Conservation (phyloP, 2,888 invertebrate genomes). For the Cephonodes hylas region DNA sequence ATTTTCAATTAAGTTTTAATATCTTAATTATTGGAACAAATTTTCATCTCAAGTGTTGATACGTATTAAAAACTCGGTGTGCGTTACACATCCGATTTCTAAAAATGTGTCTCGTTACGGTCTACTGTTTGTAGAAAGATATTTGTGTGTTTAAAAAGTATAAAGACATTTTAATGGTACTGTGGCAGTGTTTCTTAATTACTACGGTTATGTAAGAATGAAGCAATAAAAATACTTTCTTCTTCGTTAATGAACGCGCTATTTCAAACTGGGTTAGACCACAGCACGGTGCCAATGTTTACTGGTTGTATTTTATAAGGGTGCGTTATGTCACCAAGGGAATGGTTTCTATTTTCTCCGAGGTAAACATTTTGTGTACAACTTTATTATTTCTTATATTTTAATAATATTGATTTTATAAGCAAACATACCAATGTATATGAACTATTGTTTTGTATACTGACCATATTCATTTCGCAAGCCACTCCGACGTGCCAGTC, state of each 20-base stretch:
- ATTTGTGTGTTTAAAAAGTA: background rate
- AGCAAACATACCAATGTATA: background rate
- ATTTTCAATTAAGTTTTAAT: too few relatives aligned
- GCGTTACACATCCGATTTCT: background rate
- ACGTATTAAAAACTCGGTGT: background rate
- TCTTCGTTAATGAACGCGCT: background rate
- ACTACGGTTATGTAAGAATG: constrained; percentile 4
- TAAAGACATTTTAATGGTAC: background rate
- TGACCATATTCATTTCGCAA: constrained; percentile 86
- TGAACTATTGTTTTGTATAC: background rate
- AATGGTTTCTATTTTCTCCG: too few relatives aligned
- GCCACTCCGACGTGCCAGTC: constrained; percentile 82
- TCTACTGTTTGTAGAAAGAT: background rate
- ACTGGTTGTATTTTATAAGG: background rate
- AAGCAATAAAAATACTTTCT: constrained; percentile 1
- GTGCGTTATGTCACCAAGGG: background rate
- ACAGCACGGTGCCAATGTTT: background rate
- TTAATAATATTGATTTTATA: background rate
- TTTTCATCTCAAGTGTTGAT: background rate
- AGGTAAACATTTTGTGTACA: background rate
- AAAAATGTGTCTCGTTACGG: background rate
- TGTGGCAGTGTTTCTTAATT: background rate
- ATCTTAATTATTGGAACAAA: background rate
- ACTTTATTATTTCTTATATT: background rate
- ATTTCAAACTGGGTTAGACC: background rate